Conservation (phyloP, 2,888 invertebrate genomes). For the Labia minor region DNA sequence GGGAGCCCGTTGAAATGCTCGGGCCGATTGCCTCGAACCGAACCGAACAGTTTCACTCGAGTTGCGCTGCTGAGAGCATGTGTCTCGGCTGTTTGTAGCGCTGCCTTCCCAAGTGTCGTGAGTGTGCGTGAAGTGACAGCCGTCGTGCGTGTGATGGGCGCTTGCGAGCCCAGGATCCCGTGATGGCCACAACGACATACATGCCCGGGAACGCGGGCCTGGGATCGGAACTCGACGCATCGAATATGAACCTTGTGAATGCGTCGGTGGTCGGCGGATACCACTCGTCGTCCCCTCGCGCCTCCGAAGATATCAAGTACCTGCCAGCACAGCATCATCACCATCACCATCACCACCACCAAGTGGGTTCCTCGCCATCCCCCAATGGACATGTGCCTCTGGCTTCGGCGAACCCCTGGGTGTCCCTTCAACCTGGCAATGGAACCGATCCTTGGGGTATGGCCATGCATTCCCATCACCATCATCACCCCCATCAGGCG, state of each 20-base stretch:
- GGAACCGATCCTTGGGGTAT: constrained; percentile 66
- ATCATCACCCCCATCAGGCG: constrained; percentile 54
- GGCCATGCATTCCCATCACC: constrained; percentile 58
- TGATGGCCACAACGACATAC: constrained; percentile 90
- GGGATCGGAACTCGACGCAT: constrained; percentile 63
- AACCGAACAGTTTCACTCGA: background rate
- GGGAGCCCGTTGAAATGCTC: background rate
- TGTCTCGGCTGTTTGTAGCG: background rate
- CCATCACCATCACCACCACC: constrained; percentile 61
- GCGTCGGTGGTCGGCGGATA: constrained; percentile 51
- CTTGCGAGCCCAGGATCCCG: constrained; percentile 13
- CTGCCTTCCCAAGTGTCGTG: background rate
- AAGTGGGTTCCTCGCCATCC: constrained; percentile 57
- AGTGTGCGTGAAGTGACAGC: background rate
- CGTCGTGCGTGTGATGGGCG: constrained; percentile 8
- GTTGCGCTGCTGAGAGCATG: background rate
- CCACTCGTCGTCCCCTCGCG: constrained; percentile 74
- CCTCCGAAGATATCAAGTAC: constrained; percentile 93
- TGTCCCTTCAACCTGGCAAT: constrained; percentile 55
- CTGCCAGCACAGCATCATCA: constrained; percentile 75
- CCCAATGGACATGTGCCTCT: constrained; percentile 49
- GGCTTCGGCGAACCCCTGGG: constrained; percentile 62
- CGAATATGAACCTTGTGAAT: constrained; percentile 36
- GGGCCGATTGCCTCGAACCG: background rate
- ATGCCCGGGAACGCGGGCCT: constrained; percentile 66